Evolutionary conservation across 2,888 invertebrate genomes (phyloP), one percentile per base, ranked within the genome.

Genomic region (Rhingia rostrata): DNA sequence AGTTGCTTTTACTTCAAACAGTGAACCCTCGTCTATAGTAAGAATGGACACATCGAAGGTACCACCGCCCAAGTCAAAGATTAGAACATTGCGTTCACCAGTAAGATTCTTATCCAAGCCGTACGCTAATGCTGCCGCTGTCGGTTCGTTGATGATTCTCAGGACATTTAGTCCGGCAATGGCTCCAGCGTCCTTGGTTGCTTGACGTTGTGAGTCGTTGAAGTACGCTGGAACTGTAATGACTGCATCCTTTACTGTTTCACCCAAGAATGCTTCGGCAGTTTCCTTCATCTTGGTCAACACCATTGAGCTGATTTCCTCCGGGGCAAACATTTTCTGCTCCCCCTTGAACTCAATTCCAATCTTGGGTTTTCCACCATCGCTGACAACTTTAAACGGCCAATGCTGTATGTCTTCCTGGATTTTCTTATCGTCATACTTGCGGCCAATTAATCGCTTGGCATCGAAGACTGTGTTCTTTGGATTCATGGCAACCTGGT

Each of bases 351-450:
- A 97, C 83, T 95, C 92, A 30, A 97, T 96, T 91, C 95, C 93
- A 86, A 96, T 95, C 92, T 95, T 96, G 86, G 96, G 96, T 91
- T 96, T 96, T 64, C 95, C 95, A 84, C 93, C 93, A 90, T 96
- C 96, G 90, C 93, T 95, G 89, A 95, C 92, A 3, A 98, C 97
- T 90, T 95, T 96, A 90, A 98, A 98, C 61, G 98, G 98, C 95
- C 97, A 98, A 92, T 96, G 96, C 92, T 98, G 97, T 94, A 98
- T 96, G 91, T 98, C 98, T 63, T 98, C 97, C 92, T 98, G 98
- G 70, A 99, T 97, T n/a, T 96, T 95, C 51, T 93, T 92, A 91
- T 98, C 97, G 88, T 95, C 95, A 91, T 95, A 98, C 88, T 96
- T 95, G 88, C 98, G 95, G 73, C 98, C 98, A 92, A 98, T 98